A percentile compares a stretch with the other conserved stretches of the same genome.
These are phyloP conservation scores for Pluvialis apricaria DNA, from an alignment of 2,113 vertebrate species.

Conservation along the genomic window DNA sequence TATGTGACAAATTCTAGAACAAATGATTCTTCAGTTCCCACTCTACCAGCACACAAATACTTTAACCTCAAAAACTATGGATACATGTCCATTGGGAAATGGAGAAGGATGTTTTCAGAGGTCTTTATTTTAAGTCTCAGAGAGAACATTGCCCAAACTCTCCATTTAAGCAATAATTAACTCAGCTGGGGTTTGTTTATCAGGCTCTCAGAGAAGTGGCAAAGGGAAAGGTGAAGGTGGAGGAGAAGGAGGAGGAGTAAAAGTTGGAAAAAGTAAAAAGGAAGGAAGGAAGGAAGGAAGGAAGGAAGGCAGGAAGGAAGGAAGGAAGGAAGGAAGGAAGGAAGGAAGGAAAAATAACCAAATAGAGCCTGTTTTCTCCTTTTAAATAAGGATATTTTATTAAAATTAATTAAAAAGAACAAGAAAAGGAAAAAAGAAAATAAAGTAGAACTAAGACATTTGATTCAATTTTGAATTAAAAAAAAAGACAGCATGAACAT, in stretches of 20 bases:
- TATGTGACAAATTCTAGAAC: background rate
- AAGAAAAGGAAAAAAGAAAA: background rate
- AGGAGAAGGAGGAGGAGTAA: no score
- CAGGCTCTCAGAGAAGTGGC: background rate
- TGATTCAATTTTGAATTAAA: background rate
- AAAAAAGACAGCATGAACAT: no score
- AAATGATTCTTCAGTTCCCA: background rate
- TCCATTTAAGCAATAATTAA: background rate
- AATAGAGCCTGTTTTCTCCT: background rate
- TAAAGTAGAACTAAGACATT: background rate
- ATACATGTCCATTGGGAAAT: background rate
- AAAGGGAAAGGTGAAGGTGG: background rate
- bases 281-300: background rate
- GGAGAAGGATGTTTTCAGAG: background rate
- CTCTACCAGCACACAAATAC: background rate
- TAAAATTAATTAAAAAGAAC: background rate
- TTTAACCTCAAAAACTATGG: background rate
- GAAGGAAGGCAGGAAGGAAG: background rate
- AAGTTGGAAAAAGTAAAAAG: no score
- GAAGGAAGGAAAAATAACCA: background rate
- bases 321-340: background rate
- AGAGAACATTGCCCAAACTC: background rate
- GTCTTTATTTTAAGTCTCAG: background rate
- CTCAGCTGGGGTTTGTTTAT: background rate
- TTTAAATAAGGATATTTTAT: background rate